phyloP scores from a whole-genome alignment of 2,888 invertebrate species.

The Masnerella sp. region DNA sequence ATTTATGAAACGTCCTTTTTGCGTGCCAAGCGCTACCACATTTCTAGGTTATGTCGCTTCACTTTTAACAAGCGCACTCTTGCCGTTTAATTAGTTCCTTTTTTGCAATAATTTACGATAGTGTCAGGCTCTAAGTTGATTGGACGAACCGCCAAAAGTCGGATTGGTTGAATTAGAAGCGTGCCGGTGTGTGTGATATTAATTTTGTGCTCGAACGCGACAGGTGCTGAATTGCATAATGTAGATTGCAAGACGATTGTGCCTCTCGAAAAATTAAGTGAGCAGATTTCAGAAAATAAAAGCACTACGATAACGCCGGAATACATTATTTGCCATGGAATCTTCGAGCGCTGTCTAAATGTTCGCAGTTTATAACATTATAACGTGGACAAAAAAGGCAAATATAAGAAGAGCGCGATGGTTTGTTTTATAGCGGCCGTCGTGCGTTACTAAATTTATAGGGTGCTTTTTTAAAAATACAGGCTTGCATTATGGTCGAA shows the following conservation, averaged over 20 bases:
- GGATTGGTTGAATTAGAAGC: constrained; percentile 45
- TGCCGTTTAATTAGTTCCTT: neutral
- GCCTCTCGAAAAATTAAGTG: constrained; percentile 35
- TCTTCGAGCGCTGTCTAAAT: no score
- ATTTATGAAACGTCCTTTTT: constrained; percentile 36
- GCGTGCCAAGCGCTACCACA: neutral
- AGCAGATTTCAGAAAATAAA: constrained; percentile 46
- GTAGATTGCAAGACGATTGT: constrained; percentile 48
- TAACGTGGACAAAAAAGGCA: neutral
- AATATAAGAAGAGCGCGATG: neutral
- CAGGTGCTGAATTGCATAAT: constrained; percentile 52
- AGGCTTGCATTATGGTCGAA: constrained; percentile 35
- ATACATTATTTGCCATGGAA: constrained; percentile 43
- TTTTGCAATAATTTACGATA: constrained; percentile 18
- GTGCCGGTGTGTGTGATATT: constrained; percentile 32
- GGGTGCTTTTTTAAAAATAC: constrained; percentile 26
- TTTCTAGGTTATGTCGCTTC: constrained; percentile 31
- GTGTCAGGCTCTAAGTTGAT: constrained; percentile 23
- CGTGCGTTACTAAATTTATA: constrained; percentile 36
- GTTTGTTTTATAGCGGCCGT: constrained; percentile 32
- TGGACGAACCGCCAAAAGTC: constrained; percentile 8
- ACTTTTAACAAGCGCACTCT: constrained; percentile 16
- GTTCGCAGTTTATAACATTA: constrained; percentile 33
- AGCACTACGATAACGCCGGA: constrained; percentile 21
- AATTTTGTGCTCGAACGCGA: constrained; percentile 39